Evolutionary conservation across 2,797 vertebrate species (phyloP), one percentile per base, ranked within the genome.

Genomic region (Erethizon dorsatum): DNA sequence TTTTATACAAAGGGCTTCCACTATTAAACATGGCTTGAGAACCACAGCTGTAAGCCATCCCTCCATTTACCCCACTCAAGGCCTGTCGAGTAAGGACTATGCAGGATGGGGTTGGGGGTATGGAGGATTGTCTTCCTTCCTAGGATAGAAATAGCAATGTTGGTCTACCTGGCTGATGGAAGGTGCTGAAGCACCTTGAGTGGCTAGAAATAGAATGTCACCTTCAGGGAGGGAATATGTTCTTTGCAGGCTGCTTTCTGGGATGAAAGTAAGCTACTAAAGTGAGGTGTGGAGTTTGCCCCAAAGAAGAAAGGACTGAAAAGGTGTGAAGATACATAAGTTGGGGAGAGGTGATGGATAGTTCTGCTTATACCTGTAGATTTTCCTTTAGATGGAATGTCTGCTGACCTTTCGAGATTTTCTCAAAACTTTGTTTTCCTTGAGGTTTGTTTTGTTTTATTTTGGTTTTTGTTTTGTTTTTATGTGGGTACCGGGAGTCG

Each of bases 181-280:
- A 17, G 12, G 41, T 5, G 5, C 54, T 54, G 45, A 50, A 52
- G 52, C 75, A 12, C 12, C 4, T 56, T 9, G 37, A 52, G 8
- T 33, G 80, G 14, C 50, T 26, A 45, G 92, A 54, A 33, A 33
- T 24, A 12, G 41, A 41, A 20, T n/a, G 7, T 24, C 33, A 17
- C 37, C 37, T 83, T 82, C 69, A 79, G 9, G 15, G n/a, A 69
- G 61, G 13, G 59, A 31, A 37, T 17, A 6, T 84, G 41, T 57
- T 54, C 63, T 84, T 79, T 80, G 33, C 82, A 86, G 75, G 56
- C 63, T 96, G 50, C 57, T 90, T 61, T 85, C 89, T 80, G 73
- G 78, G 28, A 61, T 15, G 28, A 77, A 78, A 73, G 47, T 87
- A 13, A 80, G 37, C 45, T 83, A 31, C 54, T 79, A 71, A 71